Conservation (phyloP, 2,113 vertebrate species). For the Chlorodrepanis virens region DNA sequence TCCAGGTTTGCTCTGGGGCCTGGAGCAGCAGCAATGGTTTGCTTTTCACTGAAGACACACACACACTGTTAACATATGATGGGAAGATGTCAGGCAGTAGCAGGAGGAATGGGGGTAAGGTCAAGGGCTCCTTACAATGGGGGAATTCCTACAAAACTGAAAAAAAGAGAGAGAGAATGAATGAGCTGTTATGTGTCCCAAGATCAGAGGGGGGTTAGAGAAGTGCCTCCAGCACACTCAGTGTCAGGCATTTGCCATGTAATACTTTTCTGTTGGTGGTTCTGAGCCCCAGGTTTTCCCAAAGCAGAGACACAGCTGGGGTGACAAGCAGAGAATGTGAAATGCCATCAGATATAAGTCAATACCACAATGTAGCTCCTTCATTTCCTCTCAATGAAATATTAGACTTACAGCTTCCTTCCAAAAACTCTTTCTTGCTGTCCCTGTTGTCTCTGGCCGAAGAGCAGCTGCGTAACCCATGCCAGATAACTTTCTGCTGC, state of each 20-base stretch:
- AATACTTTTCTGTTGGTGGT: background rate
- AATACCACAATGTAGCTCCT: background rate
- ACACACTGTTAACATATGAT: constrained; percentile 66
- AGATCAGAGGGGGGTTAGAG: constrained; percentile 5
- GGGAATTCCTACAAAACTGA: constrained; percentile 39
- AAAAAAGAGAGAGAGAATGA: constrained; percentile 22
- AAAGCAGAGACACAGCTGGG: background rate
- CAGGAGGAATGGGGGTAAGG: constrained; percentile 53
- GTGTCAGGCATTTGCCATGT: background rate
- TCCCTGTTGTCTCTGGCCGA: background rate
- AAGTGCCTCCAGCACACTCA: background rate
- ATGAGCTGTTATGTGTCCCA: constrained; percentile 15
- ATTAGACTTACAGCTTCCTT: background rate
- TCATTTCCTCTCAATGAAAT: background rate
- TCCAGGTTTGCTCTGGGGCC: constrained; percentile 1
- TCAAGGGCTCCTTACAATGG: constrained; percentile 53
- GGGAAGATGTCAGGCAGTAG: constrained; percentile 61
- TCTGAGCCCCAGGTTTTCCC: background rate
- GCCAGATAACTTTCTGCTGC: background rate
- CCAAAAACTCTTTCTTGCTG: background rate
- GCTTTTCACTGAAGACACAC: constrained; percentile 45
- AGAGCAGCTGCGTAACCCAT: background rate
- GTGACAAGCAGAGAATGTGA: background rate
- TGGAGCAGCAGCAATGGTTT: constrained; percentile 35
- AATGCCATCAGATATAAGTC: background rate